phyloP scores from a whole-genome alignment of 2,113 vertebrate species.

The Theropithecus gelada region DNA sequence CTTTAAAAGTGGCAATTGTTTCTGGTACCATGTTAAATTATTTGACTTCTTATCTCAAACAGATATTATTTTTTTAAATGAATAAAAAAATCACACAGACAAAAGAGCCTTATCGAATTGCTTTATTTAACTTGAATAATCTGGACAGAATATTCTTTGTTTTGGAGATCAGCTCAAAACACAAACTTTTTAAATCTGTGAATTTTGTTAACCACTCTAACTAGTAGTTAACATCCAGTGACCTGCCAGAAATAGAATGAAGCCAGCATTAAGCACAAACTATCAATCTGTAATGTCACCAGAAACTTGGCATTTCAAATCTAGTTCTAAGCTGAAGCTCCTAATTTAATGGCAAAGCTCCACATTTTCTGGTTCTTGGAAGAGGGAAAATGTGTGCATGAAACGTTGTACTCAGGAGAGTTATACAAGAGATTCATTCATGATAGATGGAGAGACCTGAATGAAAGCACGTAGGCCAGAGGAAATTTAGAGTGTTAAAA shows the following conservation, averaged over 20 bases:
- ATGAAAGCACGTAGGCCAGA: conserved; percentile 15
- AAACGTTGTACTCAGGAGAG: not conserved
- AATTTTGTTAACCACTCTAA: not conserved
- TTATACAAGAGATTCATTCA: conserved; percentile 70
- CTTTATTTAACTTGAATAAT: not conserved
- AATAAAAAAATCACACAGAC: not conserved
- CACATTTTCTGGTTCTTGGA: conserved; percentile 13
- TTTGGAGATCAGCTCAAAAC: conserved; percentile 4
- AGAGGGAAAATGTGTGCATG: not conserved
- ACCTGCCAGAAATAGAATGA: conserved; percentile 40
- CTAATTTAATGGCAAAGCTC: not conserved
- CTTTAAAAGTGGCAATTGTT: conserved; percentile 1
- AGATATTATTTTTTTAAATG: not conserved
- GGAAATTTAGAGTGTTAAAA: conserved; percentile 8
- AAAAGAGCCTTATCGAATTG: not conserved
- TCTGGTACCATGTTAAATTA: not conserved
- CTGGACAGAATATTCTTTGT: conserved; percentile 27
- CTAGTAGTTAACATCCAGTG: not conserved
- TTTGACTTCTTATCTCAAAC: not conserved
- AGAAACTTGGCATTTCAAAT: conserved; percentile 59
- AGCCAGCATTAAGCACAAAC: conserved; percentile 32
- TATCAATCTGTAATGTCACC: not conserved
- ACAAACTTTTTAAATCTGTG: not conserved
- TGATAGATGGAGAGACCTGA: conserved; percentile 6
- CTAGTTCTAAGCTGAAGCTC: not conserved